Percentiles rank a stretch among this genome's conserved stretches.
Conservation (phyloP, 2,797 vertebrate species). For the Pipistrellus pygmaeus region DNA sequence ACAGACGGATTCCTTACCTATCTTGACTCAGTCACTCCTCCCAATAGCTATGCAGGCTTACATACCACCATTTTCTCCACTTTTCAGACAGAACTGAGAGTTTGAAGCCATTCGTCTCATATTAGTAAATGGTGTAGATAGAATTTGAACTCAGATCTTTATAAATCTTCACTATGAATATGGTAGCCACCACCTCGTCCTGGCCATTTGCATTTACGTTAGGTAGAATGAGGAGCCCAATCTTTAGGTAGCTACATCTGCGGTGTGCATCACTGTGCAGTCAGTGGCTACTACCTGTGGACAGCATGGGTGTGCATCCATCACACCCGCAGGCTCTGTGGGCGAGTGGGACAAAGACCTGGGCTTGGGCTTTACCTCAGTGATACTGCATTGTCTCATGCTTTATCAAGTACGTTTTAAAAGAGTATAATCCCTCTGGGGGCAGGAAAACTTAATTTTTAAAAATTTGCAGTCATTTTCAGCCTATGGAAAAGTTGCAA, state of each 20-base stretch:
- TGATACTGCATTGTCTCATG: fast-evolving
- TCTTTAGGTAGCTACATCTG: no score
- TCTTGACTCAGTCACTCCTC: neutral
- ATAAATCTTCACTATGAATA: fast-evolving
- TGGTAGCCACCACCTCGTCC: fast-evolving
- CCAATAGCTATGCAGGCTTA: neutral
- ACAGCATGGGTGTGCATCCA: neutral
- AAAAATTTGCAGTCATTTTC: neutral
- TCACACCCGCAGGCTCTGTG: no score
- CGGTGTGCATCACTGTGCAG: fast-evolving
- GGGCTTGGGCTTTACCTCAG: neutral
- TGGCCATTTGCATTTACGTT: neutral
- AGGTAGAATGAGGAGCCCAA: neutral
- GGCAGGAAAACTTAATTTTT: neutral
- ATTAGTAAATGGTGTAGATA: neutral
- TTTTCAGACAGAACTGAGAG: neutral
- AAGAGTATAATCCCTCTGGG: neutral
- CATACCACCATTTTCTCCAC: neutral
- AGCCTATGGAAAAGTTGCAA: neutral
- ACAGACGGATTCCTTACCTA: neutral
- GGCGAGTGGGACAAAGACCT: no score
- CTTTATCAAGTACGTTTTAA: neutral
- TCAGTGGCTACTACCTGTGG: fast-evolving
- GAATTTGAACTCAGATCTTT: neutral
- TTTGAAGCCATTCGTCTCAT: neutral